Evolutionary conservation across 2,113 vertebrate genomes (phyloP).

Genomic region (Aegypius monachus): DNA sequence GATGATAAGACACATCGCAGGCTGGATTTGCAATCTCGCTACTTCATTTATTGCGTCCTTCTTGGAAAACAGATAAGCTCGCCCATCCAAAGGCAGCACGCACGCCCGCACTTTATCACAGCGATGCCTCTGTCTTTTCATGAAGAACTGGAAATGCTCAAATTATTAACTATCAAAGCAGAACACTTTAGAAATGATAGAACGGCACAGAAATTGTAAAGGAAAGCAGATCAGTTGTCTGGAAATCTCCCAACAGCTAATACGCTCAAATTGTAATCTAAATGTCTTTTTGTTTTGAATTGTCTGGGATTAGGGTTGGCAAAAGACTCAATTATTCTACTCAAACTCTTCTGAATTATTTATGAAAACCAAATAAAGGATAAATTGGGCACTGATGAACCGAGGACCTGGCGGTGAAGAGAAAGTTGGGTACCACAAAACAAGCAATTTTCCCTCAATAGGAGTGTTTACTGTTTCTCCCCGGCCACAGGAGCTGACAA

Average conservation of each 20-base stretch:
- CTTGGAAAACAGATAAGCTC: constrained; percentile 57
- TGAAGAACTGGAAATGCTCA: constrained; percentile 54
- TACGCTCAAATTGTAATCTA: constrained; percentile 56
- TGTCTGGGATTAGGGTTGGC: constrained; percentile 65
- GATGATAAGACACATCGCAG: constrained; percentile 10
- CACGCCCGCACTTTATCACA: neutral
- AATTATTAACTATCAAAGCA: constrained; percentile 64
- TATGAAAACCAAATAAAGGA: constrained; percentile 75
- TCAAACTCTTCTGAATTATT: constrained; percentile 74
- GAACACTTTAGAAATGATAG: constrained; percentile 50
- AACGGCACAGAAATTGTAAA: constrained; percentile 45
- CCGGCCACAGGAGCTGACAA: constrained; percentile 53
- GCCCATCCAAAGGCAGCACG: neutral
- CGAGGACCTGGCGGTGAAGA: constrained; percentile 31
- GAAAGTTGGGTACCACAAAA: constrained; percentile 68
- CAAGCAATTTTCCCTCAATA: constrained; percentile 71
- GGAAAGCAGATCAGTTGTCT: constrained; percentile 44
- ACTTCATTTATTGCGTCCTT: constrained; percentile 38
- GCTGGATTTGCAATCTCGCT: constrained; percentile 51
- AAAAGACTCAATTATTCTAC: constrained; percentile 73
- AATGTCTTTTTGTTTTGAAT: constrained; percentile 71
- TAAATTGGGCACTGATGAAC: constrained; percentile 73
- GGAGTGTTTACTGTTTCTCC: constrained; percentile 74
- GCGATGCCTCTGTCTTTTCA: constrained; percentile 20
- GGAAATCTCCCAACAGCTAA: constrained; percentile 66